Evolutionary conservation across 1,140 invertebrate species (phyloP), one percentile per base, ranked within the genome.

Genomic region (Diabrotica undecimpunctata): DNA sequence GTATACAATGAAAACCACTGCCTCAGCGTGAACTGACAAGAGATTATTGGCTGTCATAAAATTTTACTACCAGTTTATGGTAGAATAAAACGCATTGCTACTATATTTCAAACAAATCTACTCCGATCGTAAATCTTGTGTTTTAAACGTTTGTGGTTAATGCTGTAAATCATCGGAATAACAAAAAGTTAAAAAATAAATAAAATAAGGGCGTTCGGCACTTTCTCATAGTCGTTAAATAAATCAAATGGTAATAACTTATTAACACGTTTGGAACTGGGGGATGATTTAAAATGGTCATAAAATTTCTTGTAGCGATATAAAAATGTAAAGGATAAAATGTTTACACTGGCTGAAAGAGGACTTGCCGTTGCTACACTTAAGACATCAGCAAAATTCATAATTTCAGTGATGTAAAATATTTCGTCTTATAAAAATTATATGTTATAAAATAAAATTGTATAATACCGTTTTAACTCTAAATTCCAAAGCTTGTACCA

Each of bases 1-100:
- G 38, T 39, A 60, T 38, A 14, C 37, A 13, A 12, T n/a, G 36
- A 54, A 62, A 25, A 62, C 51, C 38, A 38, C 37, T 46, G 59
- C 11, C 52, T 54, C 36, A 54, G 53, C 25, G 52, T 62, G 53
- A 54, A 62, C 38, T 62, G 61, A 62, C 61, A 62, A 35, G 13
- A 62, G 51, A 62, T 62, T 62, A 62, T 62, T 62, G 61, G 36
- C 61, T 37, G 61, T 54, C 51, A 54, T 62, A 39, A 62, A 62
- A 62, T 62, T 62, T 55, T 54, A 62, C 52, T 62, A 62, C 61
- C 61, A 54, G 61, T 62, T 62, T 62, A 62, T 62, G 61, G 61
- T 62, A 54, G 46, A 62, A 62, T 62, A 62, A 62, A 62, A 62
- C 52, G 36, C 61, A 62, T 62, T 62, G 61, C 61, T 54, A 62